Percentiles rank a stretch among this genome's conserved stretches.
These are phyloP conservation scores for Cecidostiba fungosa DNA, from an alignment of 2,888 invertebrate species.

Conservation along the genomic window DNA sequence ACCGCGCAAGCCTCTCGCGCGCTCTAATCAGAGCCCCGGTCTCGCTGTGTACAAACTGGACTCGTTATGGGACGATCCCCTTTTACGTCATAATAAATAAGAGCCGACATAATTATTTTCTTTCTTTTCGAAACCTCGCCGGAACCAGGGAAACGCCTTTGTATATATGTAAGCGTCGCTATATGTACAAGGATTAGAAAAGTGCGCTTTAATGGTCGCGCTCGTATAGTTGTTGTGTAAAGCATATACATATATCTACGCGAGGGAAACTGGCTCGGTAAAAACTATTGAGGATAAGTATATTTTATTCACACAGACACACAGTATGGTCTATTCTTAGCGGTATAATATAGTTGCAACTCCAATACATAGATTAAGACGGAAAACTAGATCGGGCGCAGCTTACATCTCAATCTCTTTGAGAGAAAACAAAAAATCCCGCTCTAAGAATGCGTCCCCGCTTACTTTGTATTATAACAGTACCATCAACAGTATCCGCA, in stretches of 20 bases:
- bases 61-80: conserved; percentile 53
- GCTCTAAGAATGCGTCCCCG: neutral
- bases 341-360: no score
- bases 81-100: conserved; percentile 61
- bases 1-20: neutral
- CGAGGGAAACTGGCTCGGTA: neutral
- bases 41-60: neutral
- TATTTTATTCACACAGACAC: neutral
- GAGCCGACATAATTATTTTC: conserved; percentile 43
- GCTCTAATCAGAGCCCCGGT: conserved; percentile 53
- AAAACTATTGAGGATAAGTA: neutral
- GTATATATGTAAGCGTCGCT: neutral
- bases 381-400: neutral
- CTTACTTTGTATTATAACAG: conserved; percentile 12
- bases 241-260: neutral
- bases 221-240: neutral
- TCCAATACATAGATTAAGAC: neutral
- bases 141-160: neutral
- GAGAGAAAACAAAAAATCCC: neutral
- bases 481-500: conserved; percentile 11
- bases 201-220: conserved; percentile 9
- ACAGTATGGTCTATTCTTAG: no score
- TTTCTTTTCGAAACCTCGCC: neutral
- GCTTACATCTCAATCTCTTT: neutral
- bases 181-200: neutral